phyloP scores from a whole-genome alignment of 2,888 invertebrate genomes.

The Halocaridina rubra region DNA sequence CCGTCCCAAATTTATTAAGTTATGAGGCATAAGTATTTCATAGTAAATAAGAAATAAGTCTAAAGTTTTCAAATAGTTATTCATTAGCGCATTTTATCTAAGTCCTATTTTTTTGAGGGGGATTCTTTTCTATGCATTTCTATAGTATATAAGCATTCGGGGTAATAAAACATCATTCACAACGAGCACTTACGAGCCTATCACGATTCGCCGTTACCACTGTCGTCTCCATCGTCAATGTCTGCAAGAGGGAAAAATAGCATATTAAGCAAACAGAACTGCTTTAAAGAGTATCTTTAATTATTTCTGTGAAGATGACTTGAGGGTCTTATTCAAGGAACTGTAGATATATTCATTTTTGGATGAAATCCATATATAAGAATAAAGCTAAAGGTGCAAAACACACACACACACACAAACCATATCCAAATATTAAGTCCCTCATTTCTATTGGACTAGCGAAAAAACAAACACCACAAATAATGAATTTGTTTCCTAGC shows the following conservation, averaged over 20 bases:
- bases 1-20: slow-evolving; percentile 23
- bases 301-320: too few relatives aligned
- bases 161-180: slow-evolving; percentile 26
- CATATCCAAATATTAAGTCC: too few relatives aligned
- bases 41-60: background rate
- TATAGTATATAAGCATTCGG: slow-evolving; percentile 37
- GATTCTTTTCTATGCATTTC: background rate
- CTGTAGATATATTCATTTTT: too few relatives aligned
- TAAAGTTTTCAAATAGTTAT: background rate
- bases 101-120: background rate
- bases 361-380: too few relatives aligned
- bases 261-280: too few relatives aligned
- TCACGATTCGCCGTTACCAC: slow-evolving; percentile 93
- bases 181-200: slow-evolving; percentile 65
- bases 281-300: too few relatives aligned
- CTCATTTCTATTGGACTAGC: too few relatives aligned
- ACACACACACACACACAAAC: too few relatives aligned
- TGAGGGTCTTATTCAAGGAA: too few relatives aligned
- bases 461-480: too few relatives aligned
- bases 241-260: slow-evolving; percentile 35
- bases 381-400: too few relatives aligned
- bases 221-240: slow-evolving; percentile 81
- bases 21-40: background rate
- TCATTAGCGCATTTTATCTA: background rate
- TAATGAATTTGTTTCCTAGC: too few relatives aligned